Evolutionary conservation across 2,797 vertebrate genomes (phyloP).

Genomic region (Sebastiscus albofasciatus): DNA sequence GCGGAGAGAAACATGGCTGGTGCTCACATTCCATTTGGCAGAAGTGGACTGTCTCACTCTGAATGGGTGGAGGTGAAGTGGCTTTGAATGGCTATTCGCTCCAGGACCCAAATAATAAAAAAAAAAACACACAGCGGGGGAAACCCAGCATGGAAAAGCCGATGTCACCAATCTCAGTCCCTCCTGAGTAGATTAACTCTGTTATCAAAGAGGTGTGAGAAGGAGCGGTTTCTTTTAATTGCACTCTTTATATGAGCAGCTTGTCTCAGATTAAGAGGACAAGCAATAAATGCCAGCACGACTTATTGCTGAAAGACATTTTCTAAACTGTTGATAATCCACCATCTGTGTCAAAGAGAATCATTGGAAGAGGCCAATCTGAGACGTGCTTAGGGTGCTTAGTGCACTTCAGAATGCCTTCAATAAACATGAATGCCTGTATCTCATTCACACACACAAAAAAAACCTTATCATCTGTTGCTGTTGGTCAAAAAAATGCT

Average conservation of each 20-base stretch:
- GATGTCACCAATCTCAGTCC: conserved; percentile 69
- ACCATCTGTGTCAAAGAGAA: conserved; percentile 78
- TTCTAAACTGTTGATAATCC: conserved; percentile 83
- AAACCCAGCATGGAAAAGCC: conserved; percentile 68
- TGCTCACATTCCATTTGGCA: conserved; percentile 80
- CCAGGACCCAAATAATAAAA: conserved; percentile 69
- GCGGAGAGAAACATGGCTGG: conserved; percentile 72
- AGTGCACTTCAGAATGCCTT: conserved; percentile 58
- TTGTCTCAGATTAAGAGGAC: conserved; percentile 80
- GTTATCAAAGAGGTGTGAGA: conserved; percentile 76
- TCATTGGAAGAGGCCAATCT: conserved; percentile 62
- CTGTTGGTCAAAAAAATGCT: conserved; percentile 57
- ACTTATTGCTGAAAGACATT: conserved; percentile 76
- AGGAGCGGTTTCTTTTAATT: conserved; percentile 78
- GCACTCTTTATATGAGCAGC: conserved; percentile 75
- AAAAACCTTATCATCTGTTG: conserved; percentile 55
- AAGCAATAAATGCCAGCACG: conserved; percentile 79
- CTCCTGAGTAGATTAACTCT: conserved; percentile 78
- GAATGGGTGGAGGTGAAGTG: conserved; percentile 78
- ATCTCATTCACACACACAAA: conserved; percentile 54
- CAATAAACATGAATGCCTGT: conserved; percentile 74
- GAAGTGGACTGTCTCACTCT: conserved; percentile 78
- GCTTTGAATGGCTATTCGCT: conserved; percentile 75
- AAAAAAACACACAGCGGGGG: conserved; percentile 63
- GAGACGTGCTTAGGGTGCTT: conserved; percentile 57